These are phyloP conservation scores for Omphaloscelis lunosa DNA, from an alignment of 2,888 invertebrate species.

Conservation along the genomic window DNA sequence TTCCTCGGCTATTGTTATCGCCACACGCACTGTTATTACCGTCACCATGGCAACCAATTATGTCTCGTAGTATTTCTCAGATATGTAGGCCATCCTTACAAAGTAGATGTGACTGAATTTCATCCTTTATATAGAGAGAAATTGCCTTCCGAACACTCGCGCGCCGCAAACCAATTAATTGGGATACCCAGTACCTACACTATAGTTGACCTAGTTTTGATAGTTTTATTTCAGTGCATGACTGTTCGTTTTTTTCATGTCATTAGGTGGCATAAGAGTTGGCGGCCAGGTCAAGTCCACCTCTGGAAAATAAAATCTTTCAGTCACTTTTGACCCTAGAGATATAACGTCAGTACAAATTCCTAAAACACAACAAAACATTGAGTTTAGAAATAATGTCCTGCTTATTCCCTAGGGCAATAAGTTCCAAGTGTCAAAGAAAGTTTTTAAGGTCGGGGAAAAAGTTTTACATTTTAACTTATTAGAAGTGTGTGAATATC, in stretches of 20 bases:
- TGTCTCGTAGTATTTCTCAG: background rate
- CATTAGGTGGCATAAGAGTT: background rate
- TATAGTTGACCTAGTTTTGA: background rate
- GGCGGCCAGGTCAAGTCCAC: background rate
- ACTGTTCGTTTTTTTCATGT: background rate
- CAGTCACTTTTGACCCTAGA: background rate
- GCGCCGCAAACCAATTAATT: background rate
- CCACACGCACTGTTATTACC: background rate
- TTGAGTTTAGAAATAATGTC: background rate
- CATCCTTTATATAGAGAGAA: too few relatives aligned
- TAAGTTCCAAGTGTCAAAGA: background rate
- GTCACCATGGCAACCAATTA: background rate
- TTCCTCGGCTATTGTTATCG: background rate
- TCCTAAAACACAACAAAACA: background rate
- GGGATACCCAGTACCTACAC: background rate
- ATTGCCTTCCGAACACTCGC: background rate
- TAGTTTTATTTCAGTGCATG: background rate
- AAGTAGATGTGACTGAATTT: background rate
- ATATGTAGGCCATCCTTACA: background rate
- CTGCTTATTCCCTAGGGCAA: background rate
- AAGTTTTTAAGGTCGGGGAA: slow-evolving; percentile 18
- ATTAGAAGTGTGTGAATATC: background rate
- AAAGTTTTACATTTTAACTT: slow-evolving; percentile 11
- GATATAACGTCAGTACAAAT: too few relatives aligned
- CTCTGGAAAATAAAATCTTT: background rate